These are phyloP conservation scores for Hetaerina americana DNA, from an alignment of 1,140 invertebrate species.

Conservation along the genomic window DNA sequence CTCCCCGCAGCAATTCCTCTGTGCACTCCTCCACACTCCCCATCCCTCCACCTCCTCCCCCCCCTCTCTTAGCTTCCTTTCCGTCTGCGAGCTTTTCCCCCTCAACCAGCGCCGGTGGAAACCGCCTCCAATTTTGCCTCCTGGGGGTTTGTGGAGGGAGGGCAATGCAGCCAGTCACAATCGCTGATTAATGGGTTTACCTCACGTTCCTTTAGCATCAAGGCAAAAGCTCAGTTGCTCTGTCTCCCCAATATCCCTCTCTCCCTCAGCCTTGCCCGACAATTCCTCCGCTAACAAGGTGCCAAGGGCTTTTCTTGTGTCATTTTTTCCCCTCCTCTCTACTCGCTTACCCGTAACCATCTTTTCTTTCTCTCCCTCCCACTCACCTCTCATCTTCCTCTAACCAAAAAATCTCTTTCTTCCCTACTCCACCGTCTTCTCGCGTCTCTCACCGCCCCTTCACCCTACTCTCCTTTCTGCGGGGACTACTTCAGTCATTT, in stretches of 20 bases:
- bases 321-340: no score
- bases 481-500: no score
- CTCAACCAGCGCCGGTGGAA: not conserved
- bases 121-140: not conserved
- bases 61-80: not conserved
- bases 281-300: not conserved
- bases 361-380: no score
- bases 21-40: not conserved
- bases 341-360: no score
- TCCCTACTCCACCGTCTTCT: not conserved
- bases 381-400: no score
- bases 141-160: no score
- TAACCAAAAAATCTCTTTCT: no score
- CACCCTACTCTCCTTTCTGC: not conserved
- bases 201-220: not conserved
- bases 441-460: not conserved
- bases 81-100: no score
- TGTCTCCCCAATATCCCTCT: not conserved
- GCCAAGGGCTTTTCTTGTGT: not conserved
- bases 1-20: not conserved
- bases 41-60: not conserved
- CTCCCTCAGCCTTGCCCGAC: not conserved
- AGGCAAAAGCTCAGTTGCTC: not conserved
- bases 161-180: not conserved
- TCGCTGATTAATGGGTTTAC: not conserved